Evolutionary conservation across 2,888 invertebrate species (phyloP), one percentile per base, ranked within the genome.

Genomic region (Sarcophaga caerulescens): DNA sequence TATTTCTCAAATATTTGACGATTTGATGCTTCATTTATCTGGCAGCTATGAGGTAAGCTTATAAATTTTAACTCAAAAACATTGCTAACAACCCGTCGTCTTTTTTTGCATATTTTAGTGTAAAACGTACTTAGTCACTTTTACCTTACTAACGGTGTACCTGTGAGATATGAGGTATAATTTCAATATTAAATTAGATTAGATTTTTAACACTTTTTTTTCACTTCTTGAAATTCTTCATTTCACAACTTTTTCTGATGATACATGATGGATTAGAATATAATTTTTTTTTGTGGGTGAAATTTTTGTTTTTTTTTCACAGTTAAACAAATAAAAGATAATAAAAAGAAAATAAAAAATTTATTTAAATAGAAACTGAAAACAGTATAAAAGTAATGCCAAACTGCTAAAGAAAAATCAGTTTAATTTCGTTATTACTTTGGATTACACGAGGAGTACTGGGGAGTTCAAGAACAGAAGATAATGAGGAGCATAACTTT

Each of bases 191-290:
- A 71, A 71, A 71, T 60, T 21, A 60, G 44, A 71, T 57, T 71
- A 71, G 14, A 71, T 35, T 71, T 52, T 71, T 71, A 71, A 71
- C 71, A 71, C 71, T 71, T 71, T 60, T 14, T 71, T 70, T 60
- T 14, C 35, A 14, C 5, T 25, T 57, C 25, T 44, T 19, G 10
- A 60, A 17, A 10, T 6, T 60, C n/a, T 60, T 60, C 60, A 60
- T 6, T 60, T 60, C 60, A 60, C 21, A 60, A 19, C 45, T 52
- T 52, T 17, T 52, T 52, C 17, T 52, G 12, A 4, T 52, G 5
- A 2, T 35, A 8, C 17, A 59, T 65, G 44, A 57, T 66, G 59
- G 10, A 2, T 66, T 66, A 76, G 76, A 76, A 76, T 59, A 59
- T 60, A 4, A 12, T 35, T 10, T 44, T 19, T 11, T 23, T 59